These are phyloP conservation scores for Operophtera brumata DNA, from an alignment of 2,888 invertebrate species.

Conservation along the genomic window DNA sequence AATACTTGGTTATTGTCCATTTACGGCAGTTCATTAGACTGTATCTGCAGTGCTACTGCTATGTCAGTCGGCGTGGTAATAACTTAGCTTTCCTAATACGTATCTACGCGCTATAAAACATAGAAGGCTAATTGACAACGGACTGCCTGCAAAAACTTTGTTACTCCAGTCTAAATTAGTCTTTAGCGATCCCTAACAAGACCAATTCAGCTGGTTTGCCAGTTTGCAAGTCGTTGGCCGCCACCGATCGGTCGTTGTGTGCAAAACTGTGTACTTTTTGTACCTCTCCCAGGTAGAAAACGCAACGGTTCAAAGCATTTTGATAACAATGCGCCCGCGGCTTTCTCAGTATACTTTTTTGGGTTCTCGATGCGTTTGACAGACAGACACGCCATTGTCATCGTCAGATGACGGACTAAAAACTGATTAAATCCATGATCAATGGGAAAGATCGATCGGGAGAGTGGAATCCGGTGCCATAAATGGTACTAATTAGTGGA, in stretches of 20 bases:
- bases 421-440: constrained; percentile 70
- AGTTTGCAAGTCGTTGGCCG: constrained; percentile 45
- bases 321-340: constrained; percentile 78
- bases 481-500: constrained; percentile 62
- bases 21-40: constrained; percentile 50
- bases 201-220: constrained; percentile 66
- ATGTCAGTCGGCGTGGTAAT: constrained; percentile 46
- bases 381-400: constrained; percentile 78
- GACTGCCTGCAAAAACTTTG: constrained; percentile 61
- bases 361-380: constrained; percentile 67
- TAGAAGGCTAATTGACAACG: constrained; percentile 45
- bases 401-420: constrained; percentile 74
- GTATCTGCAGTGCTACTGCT: constrained; percentile 46
- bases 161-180: constrained; percentile 69
- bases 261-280: constrained; percentile 73
- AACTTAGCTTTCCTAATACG: constrained; percentile 40
- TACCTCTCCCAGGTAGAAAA: constrained; percentile 71
- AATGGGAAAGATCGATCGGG: constrained; percentile 63
- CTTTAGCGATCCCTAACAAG: constrained; percentile 68
- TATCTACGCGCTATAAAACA: constrained; percentile 37
- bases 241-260: constrained; percentile 65
- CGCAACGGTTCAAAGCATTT: constrained; percentile 73
- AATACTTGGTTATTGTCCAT: constrained; percentile 39
- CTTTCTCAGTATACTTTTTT: constrained; percentile 74
- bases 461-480: constrained; percentile 51